These are phyloP conservation scores for Oceanites oceanicus DNA, from an alignment of 2,113 vertebrate species.

Conservation along the genomic window DNA sequence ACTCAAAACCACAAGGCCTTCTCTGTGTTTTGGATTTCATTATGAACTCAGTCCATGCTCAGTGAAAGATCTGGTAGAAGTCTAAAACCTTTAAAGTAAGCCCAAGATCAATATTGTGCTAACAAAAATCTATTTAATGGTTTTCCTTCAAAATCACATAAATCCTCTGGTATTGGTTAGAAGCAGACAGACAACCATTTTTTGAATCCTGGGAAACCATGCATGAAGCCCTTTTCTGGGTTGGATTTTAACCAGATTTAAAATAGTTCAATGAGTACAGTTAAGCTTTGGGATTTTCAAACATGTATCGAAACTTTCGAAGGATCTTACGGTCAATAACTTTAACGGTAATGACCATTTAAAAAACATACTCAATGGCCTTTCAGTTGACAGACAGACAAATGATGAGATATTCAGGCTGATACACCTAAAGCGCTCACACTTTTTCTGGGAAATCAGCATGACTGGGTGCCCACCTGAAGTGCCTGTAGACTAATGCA, in stretches of 20 bases:
- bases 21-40: not conserved
- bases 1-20: not conserved
- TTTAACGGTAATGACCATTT: not conserved
- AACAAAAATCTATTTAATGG: not conserved
- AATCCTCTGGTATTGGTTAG: not conserved
- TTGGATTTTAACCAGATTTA: not conserved
- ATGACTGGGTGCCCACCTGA: not conserved
- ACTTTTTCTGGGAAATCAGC: not conserved
- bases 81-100: not conserved
- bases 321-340: not conserved
- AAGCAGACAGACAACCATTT: not conserved
- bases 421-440: not conserved
- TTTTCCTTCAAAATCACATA: not conserved
- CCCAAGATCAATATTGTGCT: not conserved
- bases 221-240: not conserved
- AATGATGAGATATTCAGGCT: not conserved
- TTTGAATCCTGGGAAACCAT: not conserved
- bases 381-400: not conserved
- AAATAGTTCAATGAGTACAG: not conserved
- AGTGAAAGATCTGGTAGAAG: not conserved
- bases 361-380: not conserved
- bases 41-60: not conserved
- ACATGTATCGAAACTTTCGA: not conserved
- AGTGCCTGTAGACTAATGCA: not conserved
- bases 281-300: not conserved